A percentile compares a stretch with the other conserved stretches of the same genome.
Evolutionary conservation across 2,888 invertebrate species (phyloP).

Genomic region (Chaetoderma sp.): DNA sequence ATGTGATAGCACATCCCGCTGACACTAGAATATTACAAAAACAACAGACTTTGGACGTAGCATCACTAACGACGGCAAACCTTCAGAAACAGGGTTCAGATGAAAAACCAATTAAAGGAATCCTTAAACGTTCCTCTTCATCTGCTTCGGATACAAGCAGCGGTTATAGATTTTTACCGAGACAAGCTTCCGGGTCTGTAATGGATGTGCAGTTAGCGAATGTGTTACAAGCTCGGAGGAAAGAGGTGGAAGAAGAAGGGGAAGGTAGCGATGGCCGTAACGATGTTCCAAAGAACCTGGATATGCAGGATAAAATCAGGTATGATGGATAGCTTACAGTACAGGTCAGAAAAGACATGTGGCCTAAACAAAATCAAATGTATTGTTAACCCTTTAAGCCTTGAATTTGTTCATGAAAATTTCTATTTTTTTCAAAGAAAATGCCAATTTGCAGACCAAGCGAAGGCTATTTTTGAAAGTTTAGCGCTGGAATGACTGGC

Average conservation of each 20-base stretch:
- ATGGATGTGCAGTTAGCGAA: constrained; percentile 53
- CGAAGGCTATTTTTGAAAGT: not conserved
- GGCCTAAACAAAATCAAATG: no score
- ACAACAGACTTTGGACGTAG: no score
- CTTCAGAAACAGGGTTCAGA: constrained; percentile 42
- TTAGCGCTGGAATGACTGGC: no score
- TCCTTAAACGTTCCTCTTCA: constrained; percentile 54
- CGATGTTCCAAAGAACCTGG: not conserved
- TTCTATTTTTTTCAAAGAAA: no score
- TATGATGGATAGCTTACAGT: not conserved
- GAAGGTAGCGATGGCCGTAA: constrained; percentile 10
- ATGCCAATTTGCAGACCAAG: not conserved
- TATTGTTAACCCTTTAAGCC: no score
- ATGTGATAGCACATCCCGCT: constrained; percentile 15
- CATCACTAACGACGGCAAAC: no score
- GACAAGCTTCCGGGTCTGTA: constrained; percentile 40
- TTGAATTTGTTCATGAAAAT: no score
- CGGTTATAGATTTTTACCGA: constrained; percentile 29
- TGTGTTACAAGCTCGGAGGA: constrained; percentile 46
- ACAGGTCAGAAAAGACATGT: not conserved
- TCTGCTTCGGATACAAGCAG: constrained; percentile 6
- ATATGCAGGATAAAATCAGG: not conserved
- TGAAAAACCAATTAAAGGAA: constrained; percentile 47
- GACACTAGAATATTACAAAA: no score
- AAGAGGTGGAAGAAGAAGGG: constrained; percentile 38